phyloP scores from a whole-genome alignment of 1,140 invertebrate genomes.

The Phenacoccus solenopsis region DNA sequence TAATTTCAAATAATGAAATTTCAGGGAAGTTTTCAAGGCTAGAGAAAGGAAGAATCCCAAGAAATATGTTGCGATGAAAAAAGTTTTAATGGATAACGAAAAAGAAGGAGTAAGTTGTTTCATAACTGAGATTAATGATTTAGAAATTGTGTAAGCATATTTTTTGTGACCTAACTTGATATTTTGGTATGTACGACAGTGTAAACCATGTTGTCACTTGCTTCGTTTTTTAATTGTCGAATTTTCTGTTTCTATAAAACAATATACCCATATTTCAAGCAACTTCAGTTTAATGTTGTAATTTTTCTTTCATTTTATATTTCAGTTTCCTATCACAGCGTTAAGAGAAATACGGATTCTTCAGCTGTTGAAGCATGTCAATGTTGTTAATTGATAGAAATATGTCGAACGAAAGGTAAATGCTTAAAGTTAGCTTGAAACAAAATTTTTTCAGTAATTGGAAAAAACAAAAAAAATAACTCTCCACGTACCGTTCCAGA shows the following conservation, averaged over 20 bases:
- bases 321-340: constrained; percentile 94
- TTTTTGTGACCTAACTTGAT: too few relatives aligned
- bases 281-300: background rate
- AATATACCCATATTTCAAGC: too few relatives aligned
- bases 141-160: too few relatives aligned
- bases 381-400: constrained; percentile 96
- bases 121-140: too few relatives aligned
- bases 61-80: constrained; percentile 94
- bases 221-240: too few relatives aligned
- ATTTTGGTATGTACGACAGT: too few relatives aligned
- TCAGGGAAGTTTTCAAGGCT: constrained; percentile 95
- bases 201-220: too few relatives aligned
- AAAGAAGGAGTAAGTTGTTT: constrained; percentile 87
- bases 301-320: constrained; percentile 30
- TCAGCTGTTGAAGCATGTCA: constrained; percentile 92
- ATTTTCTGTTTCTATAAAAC: too few relatives aligned
- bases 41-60: constrained; percentile 65
- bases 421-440: too few relatives aligned
- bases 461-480: too few relatives aligned
- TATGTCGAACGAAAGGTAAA: constrained; percentile 81
- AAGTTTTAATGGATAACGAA: constrained; percentile 99
- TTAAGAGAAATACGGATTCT: constrained; percentile 93
- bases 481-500: too few relatives aligned
- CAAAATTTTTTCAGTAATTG: too few relatives aligned
- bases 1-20: constrained; percentile 25